Conservation (phyloP, 2,888 invertebrate species). For the Agelastica alni region DNA sequence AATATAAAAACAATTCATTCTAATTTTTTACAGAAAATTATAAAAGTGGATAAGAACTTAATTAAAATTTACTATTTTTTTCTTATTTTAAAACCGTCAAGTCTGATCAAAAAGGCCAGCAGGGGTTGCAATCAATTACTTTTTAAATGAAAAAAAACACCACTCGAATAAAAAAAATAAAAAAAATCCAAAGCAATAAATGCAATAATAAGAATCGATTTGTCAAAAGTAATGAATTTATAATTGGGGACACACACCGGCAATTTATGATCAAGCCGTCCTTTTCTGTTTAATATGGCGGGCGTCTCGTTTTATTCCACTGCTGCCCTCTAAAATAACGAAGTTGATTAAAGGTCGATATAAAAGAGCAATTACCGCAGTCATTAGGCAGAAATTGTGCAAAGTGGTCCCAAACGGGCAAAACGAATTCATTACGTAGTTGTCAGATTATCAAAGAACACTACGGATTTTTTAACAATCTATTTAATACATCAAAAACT, state of each 20-base stretch:
- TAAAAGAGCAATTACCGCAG: constrained; percentile 15
- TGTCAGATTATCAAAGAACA: no score
- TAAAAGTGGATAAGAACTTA: no score
- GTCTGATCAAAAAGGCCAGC: no score
- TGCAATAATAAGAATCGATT: constrained; percentile 5
- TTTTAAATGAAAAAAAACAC: no score
- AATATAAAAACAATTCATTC: no score
- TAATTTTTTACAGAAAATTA: no score
- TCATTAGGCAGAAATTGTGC: constrained; percentile 12
- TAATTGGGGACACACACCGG: constrained; percentile 5
- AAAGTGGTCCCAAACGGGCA: constrained; percentile 2
- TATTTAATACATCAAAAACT: no score
- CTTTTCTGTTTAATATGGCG: neutral
- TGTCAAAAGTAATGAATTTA: constrained; percentile 8
- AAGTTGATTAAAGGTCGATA: constrained; percentile 15
- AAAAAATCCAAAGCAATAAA: neutral
- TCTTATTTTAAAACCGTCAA: no score
- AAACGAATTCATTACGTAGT: neutral
- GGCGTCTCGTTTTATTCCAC: neutral
- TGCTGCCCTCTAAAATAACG: constrained; percentile 5
- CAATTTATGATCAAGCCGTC: neutral
- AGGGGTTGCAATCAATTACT: no score
- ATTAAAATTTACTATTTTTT: no score
- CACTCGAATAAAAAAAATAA: no score
- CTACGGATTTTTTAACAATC: no score